These are phyloP conservation scores for Erythrocebus patas DNA, from an alignment of 2,113 vertebrate species.

Conservation along the genomic window DNA sequence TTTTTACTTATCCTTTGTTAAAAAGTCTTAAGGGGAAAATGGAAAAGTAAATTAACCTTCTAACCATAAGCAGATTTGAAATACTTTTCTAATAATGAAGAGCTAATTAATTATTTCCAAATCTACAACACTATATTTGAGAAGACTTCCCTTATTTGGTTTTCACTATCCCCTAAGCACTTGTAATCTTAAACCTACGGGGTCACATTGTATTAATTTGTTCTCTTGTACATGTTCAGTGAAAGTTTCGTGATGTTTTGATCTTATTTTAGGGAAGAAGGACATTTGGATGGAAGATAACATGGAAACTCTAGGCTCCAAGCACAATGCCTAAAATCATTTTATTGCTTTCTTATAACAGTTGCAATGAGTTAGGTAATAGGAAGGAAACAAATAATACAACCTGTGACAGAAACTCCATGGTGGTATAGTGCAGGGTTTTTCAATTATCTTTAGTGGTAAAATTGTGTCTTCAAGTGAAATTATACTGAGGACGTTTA, in stretches of 20 bases:
- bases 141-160: background rate
- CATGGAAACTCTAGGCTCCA: background rate
- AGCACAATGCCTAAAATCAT: background rate
- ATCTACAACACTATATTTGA: background rate
- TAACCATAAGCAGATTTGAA: background rate
- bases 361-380: background rate
- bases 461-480: background rate
- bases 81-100: background rate
- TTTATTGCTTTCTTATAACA: background rate
- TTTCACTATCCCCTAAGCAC: background rate
- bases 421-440: background rate
- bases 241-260: background rate
- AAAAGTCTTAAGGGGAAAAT: constrained; percentile 4
- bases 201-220: background rate
- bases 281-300: background rate
- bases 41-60: background rate
- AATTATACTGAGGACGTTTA: background rate
- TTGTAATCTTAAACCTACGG: background rate
- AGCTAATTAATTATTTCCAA: background rate
- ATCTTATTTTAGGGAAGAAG: background rate
- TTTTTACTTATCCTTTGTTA: background rate
- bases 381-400: background rate
- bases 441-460: background rate
- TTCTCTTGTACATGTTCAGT: background rate
- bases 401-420: background rate